Evolutionary conservation across 2,113 vertebrate species (phyloP), one percentile per base, ranked within the genome.

Genomic region (Pantherophis guttatus): DNA sequence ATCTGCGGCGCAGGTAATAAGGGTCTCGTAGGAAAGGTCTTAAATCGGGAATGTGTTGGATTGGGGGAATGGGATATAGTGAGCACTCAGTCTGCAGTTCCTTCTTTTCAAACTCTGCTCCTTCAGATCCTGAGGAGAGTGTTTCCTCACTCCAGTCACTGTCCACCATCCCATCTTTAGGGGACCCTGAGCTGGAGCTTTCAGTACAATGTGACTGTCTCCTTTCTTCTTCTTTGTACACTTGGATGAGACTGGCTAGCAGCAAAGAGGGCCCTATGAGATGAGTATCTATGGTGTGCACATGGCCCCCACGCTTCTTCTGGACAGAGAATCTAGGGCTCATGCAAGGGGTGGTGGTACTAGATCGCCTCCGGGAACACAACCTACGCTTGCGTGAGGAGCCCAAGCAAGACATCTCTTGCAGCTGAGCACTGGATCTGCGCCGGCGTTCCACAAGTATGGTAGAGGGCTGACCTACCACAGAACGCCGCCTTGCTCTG

Each of bases 401-500:
- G 13, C 95, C 55, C 3, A 97, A 93, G 94, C 96, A 94, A 75
- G 92, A 94, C 33, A 97, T 95, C 39, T 96, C 95, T 0, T 96
- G 96, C 0, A 94, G 81, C 0, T 95, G 96, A 0, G 94, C 4
- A 0, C 96, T 98, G 13, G 98, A 99, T 92, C 91, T 50, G 1
- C 98, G 97, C 0, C 98, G 97, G 26, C 97, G 97, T 95, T 99
- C 98, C 0, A 93, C 88, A 81, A 99, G 96, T 0, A 59, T 95
- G 5, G 96, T n/a, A 0, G 98, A 99, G 6, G 99, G 98, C 94
- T 98, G 96, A 3, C 99, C 98, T 0, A 88, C 97, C 0, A 98
- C 98, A 0, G 99, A 99, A 89, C 98, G 98, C 2, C 98, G 98
- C 89, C 98, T 96, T 26, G 97, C 98, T 97, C 99, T 99, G 94